These are phyloP conservation scores for Anoplius nigerrimus DNA, from an alignment of 2,888 invertebrate genomes.

Conservation along the genomic window DNA sequence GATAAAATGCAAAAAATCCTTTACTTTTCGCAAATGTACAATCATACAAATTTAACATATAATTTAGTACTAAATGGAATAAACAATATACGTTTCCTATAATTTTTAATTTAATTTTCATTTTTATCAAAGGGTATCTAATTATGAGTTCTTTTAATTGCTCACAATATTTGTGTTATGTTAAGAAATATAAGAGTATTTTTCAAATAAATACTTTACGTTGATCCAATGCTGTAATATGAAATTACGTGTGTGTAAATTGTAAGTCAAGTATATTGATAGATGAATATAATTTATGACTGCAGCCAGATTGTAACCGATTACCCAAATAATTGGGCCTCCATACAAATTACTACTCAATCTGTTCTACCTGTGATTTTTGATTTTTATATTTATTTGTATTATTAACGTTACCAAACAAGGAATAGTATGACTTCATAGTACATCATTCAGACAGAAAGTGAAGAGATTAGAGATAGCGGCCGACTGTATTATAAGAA, in stretches of 20 bases:
- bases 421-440: slow-evolving; percentile 26
- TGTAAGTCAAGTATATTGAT: slow-evolving; percentile 11
- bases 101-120: not conserved
- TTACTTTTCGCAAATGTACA: slow-evolving; percentile 20
- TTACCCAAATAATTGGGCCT: slow-evolving; percentile 25
- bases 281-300: slow-evolving; percentile 12
- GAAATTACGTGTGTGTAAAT: not conserved
- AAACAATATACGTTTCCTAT: slow-evolving; percentile 3
- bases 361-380: slow-evolving; percentile 47
- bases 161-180: not conserved
- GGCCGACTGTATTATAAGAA: slow-evolving; percentile 8
- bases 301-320: slow-evolving; percentile 23
- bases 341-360: slow-evolving; percentile 39
- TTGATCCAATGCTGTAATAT: too few species aligned
- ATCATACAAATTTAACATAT: slow-evolving; percentile 26
- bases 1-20: not conserved
- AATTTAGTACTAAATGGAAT: slow-evolving; percentile 30
- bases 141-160: slow-evolving; percentile 1
- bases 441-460: slow-evolving; percentile 32
- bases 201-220: too few species aligned
- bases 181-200: too few species aligned
- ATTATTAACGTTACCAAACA: slow-evolving; percentile 39
- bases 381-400: slow-evolving; percentile 51
- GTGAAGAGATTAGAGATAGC: slow-evolving; percentile 35
- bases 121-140: not conserved